Evolutionary conservation across 2,113 vertebrate species (phyloP), one percentile per base, ranked within the genome.

Genomic region (Formicarius rufipectus): DNA sequence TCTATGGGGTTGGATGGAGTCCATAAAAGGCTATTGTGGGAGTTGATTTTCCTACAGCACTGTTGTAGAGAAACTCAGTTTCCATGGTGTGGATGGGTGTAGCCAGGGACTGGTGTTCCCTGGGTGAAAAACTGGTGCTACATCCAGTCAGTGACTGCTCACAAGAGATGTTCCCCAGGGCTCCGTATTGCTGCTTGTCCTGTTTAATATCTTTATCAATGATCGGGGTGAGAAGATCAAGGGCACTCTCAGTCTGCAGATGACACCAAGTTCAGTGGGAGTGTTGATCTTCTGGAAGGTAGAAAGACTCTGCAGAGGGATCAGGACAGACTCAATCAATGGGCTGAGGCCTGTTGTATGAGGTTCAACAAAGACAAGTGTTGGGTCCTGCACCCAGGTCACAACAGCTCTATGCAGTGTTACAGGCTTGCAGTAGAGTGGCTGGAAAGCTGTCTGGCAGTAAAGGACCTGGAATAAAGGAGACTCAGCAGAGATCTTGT

Each of bases 121-220:
- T 37, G 31, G 14, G 4, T 49, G 13, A 63, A 71, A 69, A 33
- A 4, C 7, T 33, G 21, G 16, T 53, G 31, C 66, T 39, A 30
- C 27, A n/a, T 11, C 21, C 52, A 45, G 3, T 23, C 39, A 13
- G 42, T 33, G 14, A 39, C 5, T 0, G 0, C n/a, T 31, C 24
- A 75, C 24, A 35, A 37, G 56, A 21, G 56, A 2, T 37, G 23
- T 3, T 63, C 22, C 42, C 18, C 25, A 12, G 49, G 42, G 27
- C 35, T 44, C 49, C 37, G 30, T 56, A 23, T 2, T 44, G 56
- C 10, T 18, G 35, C 22, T 19, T 14, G 10, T 44, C 27, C 12
- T 11, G 2, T 63, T 77, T 24, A 28, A 17, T 24, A 12, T 10
- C 56, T 71, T 44, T 64, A 17, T n/a, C 31, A 50, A 11, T 50